These are phyloP conservation scores for Mirounga angustirostris DNA, from an alignment of 2,113 vertebrate genomes.

Conservation along the genomic window DNA sequence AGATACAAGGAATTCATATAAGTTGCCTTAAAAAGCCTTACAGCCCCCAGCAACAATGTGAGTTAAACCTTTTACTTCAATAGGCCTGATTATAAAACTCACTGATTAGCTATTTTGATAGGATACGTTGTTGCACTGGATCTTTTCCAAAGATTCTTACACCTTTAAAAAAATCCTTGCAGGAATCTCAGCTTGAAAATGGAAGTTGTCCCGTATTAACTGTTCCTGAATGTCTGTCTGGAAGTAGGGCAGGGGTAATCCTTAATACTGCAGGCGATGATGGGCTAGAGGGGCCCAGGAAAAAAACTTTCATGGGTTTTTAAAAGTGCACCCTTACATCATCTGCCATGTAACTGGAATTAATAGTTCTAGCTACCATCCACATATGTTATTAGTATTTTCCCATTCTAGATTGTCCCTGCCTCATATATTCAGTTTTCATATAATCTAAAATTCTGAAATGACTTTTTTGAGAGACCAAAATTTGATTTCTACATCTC, in stretches of 20 bases:
- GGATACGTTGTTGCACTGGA: neutral
- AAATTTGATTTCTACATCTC: neutral
- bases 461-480: neutral
- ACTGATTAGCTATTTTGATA: neutral
- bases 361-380: neutral
- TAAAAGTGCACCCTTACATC: neutral
- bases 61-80: conserved; percentile 15
- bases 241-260: neutral
- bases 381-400: neutral
- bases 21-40: conserved; percentile 22
- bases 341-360: neutral
- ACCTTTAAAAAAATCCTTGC: neutral
- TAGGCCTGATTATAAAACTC: neutral
- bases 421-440: neutral
- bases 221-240: neutral
- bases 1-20: neutral
- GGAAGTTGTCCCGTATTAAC: neutral
- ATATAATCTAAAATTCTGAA: neutral
- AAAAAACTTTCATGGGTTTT: neutral
- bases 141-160: neutral
- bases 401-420: neutral
- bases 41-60: neutral
- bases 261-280: neutral
- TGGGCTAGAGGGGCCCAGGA: neutral
- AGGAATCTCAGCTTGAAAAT: neutral